phyloP scores from a whole-genome alignment of 2,113 vertebrate genomes.

The Anser cygnoides region DNA sequence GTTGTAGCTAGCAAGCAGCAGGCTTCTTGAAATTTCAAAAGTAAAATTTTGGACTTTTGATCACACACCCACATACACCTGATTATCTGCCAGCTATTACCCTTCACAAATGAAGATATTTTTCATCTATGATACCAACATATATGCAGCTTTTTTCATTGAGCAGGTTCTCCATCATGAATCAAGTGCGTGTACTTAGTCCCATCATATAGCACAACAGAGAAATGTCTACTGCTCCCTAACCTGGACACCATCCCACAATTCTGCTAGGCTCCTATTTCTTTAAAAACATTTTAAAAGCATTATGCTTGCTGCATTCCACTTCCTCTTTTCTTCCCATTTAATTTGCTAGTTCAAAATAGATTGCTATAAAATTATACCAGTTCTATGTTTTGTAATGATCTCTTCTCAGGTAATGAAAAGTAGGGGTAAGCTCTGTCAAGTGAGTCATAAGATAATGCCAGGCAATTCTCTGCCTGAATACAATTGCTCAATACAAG shows the following conservation, averaged over 20 bases:
- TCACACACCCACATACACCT: background rate
- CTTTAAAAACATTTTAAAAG: slow-evolving; percentile 50
- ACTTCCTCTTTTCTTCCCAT: slow-evolving; percentile 53
- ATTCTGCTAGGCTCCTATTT: background rate
- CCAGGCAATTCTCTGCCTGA: slow-evolving; percentile 64
- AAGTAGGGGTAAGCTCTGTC: slow-evolving; percentile 67
- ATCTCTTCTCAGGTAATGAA: slow-evolving; percentile 67
- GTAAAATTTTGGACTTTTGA: background rate
- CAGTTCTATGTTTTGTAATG: slow-evolving; percentile 69
- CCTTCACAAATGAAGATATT: background rate
- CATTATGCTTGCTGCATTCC: slow-evolving; percentile 32
- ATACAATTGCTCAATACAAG: slow-evolving; percentile 54
- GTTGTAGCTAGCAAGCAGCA: background rate
- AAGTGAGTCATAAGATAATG: slow-evolving; percentile 71
- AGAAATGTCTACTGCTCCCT: background rate
- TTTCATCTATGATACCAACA: background rate
- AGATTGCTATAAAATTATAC: slow-evolving; percentile 68
- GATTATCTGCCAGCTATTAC: background rate
- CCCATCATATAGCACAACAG: background rate
- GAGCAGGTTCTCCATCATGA: background rate
- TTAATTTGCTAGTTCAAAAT: slow-evolving; percentile 67
- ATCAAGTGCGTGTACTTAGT: background rate
- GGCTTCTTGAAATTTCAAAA: background rate
- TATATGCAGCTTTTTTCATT: background rate
- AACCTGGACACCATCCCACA: background rate